Percentiles rank a stretch among this genome's conserved stretches.
Evolutionary conservation across 2,113 vertebrate species (phyloP).

Genomic region (Melanerpes formicivorus): DNA sequence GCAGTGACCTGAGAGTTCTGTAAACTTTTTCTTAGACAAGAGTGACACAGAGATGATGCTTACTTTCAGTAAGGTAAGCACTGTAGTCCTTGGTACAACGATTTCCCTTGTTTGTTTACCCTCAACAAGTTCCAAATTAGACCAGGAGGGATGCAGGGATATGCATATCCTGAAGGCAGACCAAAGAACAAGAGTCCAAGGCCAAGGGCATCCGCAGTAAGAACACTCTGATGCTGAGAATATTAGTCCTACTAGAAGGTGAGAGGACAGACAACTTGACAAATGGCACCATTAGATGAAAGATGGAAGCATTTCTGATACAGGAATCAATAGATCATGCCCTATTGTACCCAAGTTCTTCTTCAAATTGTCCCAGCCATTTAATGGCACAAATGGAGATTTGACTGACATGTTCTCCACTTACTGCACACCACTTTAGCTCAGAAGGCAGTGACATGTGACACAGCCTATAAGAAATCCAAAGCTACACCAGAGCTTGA

Average conservation of each 20-base stretch:
- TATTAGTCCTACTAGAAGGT: neutral
- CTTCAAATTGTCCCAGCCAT: conserved; percentile 23
- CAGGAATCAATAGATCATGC: neutral
- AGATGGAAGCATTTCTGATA: conserved; percentile 20
- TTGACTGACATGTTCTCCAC: conserved; percentile 35
- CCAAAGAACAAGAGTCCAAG: neutral
- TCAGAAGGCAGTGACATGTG: conserved; percentile 26
- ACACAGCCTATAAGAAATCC: conserved; percentile 38
- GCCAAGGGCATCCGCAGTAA: neutral
- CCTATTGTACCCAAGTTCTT: neutral
- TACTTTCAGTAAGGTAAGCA: neutral
- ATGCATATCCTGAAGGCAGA: neutral
- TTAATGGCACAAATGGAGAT: conserved; percentile 19
- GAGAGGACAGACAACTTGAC: neutral
- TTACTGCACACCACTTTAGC: neutral
- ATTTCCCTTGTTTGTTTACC: neutral
- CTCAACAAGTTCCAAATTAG: neutral
- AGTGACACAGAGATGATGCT: neutral
- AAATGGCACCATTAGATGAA: neutral
- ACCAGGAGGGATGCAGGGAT: neutral
- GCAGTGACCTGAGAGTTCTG: conserved; percentile 42
- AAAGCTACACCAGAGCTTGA: conserved; percentile 50
- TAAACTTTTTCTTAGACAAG: conserved; percentile 6
- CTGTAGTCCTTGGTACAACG: neutral
- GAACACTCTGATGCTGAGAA: neutral